A percentile compares a stretch with the other conserved stretches of the same genome.
Evolutionary conservation across 53 echinoderm and acorn worm species (phyloP).

Genomic region (Crossaster papposus): DNA sequence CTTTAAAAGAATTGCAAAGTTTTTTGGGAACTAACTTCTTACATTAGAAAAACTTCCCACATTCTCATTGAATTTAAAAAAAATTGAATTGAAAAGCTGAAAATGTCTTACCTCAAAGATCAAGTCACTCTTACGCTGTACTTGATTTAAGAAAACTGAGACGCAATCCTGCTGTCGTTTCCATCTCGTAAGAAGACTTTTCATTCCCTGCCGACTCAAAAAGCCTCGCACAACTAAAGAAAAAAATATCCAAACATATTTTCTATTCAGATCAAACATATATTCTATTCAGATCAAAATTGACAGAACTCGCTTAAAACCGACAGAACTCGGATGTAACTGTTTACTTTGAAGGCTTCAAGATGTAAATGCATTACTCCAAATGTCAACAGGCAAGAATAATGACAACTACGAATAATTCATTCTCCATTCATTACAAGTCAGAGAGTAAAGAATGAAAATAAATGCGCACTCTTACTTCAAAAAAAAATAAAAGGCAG

Average conservation of each 20-base stretch:
- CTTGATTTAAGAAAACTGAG: conserved; percentile 74
- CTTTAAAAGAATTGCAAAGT: too few relatives aligned
- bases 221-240: conserved; percentile 82
- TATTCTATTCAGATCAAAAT: too few relatives aligned
- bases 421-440: too few relatives aligned
- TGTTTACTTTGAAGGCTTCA: too few relatives aligned
- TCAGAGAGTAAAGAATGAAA: too few relatives aligned
- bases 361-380: too few relatives aligned
- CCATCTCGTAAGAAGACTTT: conserved; percentile 59
- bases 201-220: conserved; percentile 69
- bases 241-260: neutral
- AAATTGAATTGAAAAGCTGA: neutral
- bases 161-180: conserved; percentile 73
- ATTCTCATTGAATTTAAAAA: neutral
- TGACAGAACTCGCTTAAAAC: too few relatives aligned
- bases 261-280: neutral
- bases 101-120: conserved; percentile 65
- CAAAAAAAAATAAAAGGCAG: neutral
- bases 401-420: too few relatives aligned
- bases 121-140: conserved; percentile 60
- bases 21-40: neutral
- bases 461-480: too few relatives aligned
- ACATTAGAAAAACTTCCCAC: neutral
- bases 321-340: too few relatives aligned
- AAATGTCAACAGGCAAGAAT: too few relatives aligned